Evolutionary conservation across 1,140 invertebrate species (phyloP), one percentile per base, ranked within the genome.

Genomic region (Himalopsyche phryganea): DNA sequence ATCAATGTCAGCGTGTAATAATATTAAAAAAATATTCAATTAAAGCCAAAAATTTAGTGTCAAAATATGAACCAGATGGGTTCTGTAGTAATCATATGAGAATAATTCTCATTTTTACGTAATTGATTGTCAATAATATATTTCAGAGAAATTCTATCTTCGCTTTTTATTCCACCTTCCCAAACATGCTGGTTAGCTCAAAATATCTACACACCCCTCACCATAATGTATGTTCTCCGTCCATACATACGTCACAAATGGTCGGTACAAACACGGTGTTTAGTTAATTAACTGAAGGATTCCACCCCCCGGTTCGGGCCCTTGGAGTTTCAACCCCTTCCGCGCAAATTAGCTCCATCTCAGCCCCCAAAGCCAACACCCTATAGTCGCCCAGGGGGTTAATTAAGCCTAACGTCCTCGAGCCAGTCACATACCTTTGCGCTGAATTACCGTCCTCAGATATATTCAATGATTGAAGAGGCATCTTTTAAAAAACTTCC

Each of bases 201-300:
- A 28, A 28, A 28, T 28, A 28, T 9, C 23, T 28, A 28, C 23
- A 9, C 23, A 28, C 23, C 23, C 23, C 23, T 9, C 3, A 5
- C 23, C 23, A 28, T 5, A 28, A 28, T 28, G 23, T 28, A 28
- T 28, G 23, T 28, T 28, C 23, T 5, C 23, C 23, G 23, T 28
- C 23, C 23, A 28, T 15, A 40, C 48, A 47, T 48, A 53, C 55
- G 60, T 62, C 60, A 58, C 23, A 28, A 28, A 28, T 28, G 23
- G 35, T 50, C 55, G 46, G 61, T 44, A 58, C 61, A 52, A 59
- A 60, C 50, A 49, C 51, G 61, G 52, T 63, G 61, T 60, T 63
- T 63, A 58, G 61, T 63, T 63, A 63, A 63, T 63, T 63, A 63
- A 63, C 38, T 63, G 45, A 45, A 56, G 60, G 46, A 33, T 45